Evolutionary conservation across 2,113 vertebrate genomes (phyloP).

Genomic region (Reinhardtius hippoglossoides): DNA sequence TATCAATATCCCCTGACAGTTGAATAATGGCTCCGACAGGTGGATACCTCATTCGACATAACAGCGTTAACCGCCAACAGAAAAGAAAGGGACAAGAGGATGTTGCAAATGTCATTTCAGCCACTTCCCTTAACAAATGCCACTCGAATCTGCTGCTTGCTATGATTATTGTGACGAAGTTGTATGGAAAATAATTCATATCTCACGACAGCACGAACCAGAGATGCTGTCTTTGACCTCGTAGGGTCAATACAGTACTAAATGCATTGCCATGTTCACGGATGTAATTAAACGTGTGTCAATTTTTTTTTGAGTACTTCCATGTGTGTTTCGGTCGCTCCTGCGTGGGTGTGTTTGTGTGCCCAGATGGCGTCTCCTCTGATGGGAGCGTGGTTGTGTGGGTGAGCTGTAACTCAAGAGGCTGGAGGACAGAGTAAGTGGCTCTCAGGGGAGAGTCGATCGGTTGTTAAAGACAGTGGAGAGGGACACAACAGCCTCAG

Average conservation of each 20-base stretch:
- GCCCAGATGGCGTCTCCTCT: conserved; percentile 52
- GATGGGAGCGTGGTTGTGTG: conserved; percentile 59
- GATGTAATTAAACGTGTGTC: conserved; percentile 1
- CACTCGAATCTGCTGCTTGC: conserved; percentile 13
- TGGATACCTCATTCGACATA: neutral
- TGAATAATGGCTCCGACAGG: neutral
- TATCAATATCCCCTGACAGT: no score
- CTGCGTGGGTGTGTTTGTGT: conserved; percentile 23
- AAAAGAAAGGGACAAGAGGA: conserved; percentile 1
- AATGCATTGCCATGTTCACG: neutral
- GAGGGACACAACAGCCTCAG: conserved; percentile 68
- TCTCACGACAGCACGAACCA: neutral
- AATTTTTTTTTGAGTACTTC: conserved; percentile 8
- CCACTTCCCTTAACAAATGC: conserved; percentile 25
- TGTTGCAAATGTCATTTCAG: conserved; percentile 4
- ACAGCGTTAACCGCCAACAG: neutral
- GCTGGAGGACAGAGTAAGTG: conserved; percentile 78
- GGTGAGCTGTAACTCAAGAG: conserved; percentile 75
- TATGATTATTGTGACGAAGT: conserved; percentile 31
- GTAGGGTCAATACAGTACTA: conserved; percentile 7
- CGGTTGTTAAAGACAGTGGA: conserved; percentile 74
- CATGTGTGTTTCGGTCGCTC: conserved; percentile 7
- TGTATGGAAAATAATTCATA: conserved; percentile 3
- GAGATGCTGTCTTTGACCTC: conserved; percentile 8
- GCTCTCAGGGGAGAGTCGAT: conserved; percentile 76